Evolutionary conservation across 2,888 invertebrate genomes (phyloP).

Genomic region (Saturnia japonica): DNA sequence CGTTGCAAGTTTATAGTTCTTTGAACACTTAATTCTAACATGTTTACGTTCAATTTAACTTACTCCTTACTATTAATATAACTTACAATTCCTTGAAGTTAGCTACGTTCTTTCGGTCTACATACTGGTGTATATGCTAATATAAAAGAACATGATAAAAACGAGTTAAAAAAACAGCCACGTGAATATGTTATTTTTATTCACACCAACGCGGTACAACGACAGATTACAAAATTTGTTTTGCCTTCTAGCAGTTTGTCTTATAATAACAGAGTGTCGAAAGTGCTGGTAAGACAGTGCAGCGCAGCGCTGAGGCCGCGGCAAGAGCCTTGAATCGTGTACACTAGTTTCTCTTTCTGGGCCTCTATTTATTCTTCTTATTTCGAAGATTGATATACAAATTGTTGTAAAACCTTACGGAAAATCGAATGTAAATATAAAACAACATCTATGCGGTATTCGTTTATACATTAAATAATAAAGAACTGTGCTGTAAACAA

Average conservation of each 20-base stretch:
- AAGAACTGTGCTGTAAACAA: not conserved
- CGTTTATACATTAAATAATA: not conserved
- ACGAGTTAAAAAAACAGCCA: not conserved
- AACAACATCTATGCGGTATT: not conserved
- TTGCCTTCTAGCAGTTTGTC: conserved; percentile 44
- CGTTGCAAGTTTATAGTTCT: not conserved
- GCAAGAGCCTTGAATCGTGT: conserved; percentile 49
- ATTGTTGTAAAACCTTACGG: conserved; percentile 1
- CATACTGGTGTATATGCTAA: not conserved
- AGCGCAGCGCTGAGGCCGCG: conserved; percentile 23
- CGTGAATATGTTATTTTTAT: not conserved
- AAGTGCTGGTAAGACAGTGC: conserved; percentile 71
- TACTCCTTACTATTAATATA: not conserved
- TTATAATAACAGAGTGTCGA: conserved; percentile 50
- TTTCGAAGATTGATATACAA: conserved; percentile 27
- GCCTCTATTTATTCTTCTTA: conserved; percentile 38
- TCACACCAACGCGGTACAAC: conserved; percentile 1
- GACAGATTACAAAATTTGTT: conserved; percentile 43
- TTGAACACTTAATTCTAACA: not conserved
- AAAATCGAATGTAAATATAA: not conserved
- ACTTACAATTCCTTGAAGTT: too few species aligned
- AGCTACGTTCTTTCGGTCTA: too few species aligned
- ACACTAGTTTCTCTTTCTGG: conserved; percentile 53
- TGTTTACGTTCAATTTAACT: not conserved
- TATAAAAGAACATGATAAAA: not conserved